Conservation (phyloP, 2,113 vertebrate species). For the Saiga tatarica region DNA sequence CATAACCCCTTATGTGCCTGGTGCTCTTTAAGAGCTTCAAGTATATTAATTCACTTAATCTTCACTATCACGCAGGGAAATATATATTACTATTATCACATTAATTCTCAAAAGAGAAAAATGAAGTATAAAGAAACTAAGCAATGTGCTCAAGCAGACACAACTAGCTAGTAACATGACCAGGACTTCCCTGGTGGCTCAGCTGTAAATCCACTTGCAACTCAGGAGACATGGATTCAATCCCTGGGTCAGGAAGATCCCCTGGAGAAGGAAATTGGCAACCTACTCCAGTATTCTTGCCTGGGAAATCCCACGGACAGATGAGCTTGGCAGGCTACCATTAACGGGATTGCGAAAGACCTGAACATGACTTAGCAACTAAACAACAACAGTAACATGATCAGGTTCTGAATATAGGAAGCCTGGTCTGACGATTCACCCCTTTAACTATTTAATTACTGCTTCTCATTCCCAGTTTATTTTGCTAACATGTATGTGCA, state of each 20-base stretch:
- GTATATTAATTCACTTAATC: neutral
- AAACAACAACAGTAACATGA: neutral
- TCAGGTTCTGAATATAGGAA: neutral
- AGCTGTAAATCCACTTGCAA: neutral
- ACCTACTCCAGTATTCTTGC: neutral
- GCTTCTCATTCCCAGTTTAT: neutral
- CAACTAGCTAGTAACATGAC: neutral
- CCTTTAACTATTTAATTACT: neutral
- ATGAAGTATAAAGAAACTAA: neutral
- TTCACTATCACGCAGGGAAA: neutral
- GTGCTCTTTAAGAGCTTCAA: neutral
- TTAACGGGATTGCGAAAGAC: neutral
- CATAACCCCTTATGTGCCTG: neutral
- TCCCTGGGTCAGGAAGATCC: neutral
- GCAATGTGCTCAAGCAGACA: neutral
- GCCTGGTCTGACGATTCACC: neutral
- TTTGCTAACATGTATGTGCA: neutral
- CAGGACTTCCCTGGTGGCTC: neutral
- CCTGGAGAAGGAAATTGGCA: neutral
- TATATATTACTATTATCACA: neutral
- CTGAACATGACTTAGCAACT: neutral
- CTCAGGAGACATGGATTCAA: neutral
- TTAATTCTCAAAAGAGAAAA: neutral
- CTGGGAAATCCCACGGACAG: neutral
- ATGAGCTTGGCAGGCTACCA: neutral